Conservation (phyloP, 1,140 invertebrate species). For the Fopius arisanus region DNA sequence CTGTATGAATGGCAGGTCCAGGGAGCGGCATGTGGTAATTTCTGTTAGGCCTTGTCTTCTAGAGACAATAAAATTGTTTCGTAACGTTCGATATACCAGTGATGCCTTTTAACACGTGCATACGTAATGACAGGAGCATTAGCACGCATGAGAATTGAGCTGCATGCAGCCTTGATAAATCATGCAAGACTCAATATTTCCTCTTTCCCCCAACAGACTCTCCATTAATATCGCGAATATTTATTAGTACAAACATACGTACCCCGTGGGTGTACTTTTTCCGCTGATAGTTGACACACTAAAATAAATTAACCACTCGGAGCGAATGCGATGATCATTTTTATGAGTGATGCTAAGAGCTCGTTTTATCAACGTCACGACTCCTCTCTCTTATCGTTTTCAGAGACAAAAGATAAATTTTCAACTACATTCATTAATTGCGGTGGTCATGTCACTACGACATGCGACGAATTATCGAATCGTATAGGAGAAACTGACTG, state of each 20-base stretch:
- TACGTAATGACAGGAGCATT: constrained; percentile 5
- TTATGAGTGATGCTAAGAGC: not conserved
- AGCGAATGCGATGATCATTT: not conserved
- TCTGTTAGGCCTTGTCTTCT: constrained; percentile 40
- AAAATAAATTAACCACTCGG: not conserved
- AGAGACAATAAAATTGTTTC: constrained; percentile 41
- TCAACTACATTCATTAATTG: not conserved
- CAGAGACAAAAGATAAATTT: not conserved
- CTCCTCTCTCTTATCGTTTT: not conserved
- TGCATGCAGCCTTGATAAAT: not conserved
- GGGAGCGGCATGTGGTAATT: constrained; percentile 2
- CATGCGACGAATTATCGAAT: not conserved
- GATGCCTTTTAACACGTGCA: constrained; percentile 14
- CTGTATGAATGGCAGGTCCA: too few relatives aligned
- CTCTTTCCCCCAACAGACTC: not conserved
- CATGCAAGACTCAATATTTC: not conserved
- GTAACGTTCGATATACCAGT: constrained; percentile 36
- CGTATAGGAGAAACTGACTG: not conserved
- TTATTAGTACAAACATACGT: not conserved
- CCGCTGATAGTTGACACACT: not conserved
- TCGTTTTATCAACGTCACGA: not conserved
- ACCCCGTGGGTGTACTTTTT: not conserved
- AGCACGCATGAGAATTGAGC: not conserved
- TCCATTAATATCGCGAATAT: not conserved
- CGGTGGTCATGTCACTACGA: constrained; percentile 1